Conservation (phyloP, 2,797 vertebrate species). For the Acestrorhynchus altus region DNA sequence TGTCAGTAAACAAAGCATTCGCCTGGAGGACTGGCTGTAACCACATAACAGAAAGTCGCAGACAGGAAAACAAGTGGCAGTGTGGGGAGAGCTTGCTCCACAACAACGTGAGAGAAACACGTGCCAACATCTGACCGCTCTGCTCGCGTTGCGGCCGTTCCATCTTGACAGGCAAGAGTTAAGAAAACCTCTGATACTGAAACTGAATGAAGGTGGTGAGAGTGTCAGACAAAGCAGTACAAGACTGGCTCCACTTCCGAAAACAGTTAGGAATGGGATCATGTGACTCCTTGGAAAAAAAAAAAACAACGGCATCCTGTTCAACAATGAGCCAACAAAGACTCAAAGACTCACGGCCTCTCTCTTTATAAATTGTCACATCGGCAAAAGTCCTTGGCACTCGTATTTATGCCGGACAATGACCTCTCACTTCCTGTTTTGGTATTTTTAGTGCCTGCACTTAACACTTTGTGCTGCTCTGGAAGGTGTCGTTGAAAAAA, state of each 20-base stretch:
- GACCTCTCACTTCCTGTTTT: conserved; percentile 23
- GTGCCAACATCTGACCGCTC: conserved; percentile 33
- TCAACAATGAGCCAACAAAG: conserved; percentile 2
- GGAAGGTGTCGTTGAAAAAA: background rate
- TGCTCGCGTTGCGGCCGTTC: conserved; percentile 45
- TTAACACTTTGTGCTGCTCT: background rate
- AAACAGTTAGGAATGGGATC: conserved; percentile 16
- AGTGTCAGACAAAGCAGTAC: conserved; percentile 10
- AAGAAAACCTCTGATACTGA: conserved; percentile 35
- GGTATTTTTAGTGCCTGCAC: background rate
- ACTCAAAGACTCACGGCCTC: background rate
- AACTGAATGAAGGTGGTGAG: conserved; percentile 35
- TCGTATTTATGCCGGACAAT: conserved; percentile 7
- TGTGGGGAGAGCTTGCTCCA: conserved; percentile 19
- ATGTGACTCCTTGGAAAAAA: conserved; percentile 7
- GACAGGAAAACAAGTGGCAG: conserved; percentile 36
- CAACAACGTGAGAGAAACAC: conserved; percentile 31
- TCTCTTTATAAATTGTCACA: background rate
- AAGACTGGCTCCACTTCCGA: conserved; percentile 17
- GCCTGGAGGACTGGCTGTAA: conserved; percentile 15
- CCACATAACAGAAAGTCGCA: conserved; percentile 44
- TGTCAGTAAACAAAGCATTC: conserved; percentile 46
- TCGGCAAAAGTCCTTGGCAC: conserved; percentile 21
- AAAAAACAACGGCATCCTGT: background rate
- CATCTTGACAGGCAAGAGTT: conserved; percentile 37